Base-by-base conservation (phyloP, 1,140 invertebrate species). In the Bombus haemorrhoidalis region DNA sequence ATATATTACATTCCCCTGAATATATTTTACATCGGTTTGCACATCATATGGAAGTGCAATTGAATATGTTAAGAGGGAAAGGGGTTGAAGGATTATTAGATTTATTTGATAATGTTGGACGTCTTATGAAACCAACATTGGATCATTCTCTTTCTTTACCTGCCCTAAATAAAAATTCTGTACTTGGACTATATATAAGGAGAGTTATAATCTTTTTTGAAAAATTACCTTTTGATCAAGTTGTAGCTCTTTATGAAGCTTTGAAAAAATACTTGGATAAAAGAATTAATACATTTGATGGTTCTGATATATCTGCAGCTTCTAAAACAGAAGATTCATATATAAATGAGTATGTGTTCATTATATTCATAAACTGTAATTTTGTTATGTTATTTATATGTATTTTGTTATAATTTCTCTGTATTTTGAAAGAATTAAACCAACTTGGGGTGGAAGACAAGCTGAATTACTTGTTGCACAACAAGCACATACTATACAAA, bases 381-480 rank as follows among this genome's bases (percentile, higher is more conserved):
- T n/a, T 53, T 62, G 25, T 25, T 59, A 71, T 80, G 39, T 34
- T 41, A 87, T 12, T 77, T 81, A 62, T 59, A 75, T 37, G 34
- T 77, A 75, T 79, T 53, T 73, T 57, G 78, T 68, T 78, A 53
- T 9, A 41, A 79, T 68, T 66, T 71, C 41, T 53, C 59, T 86
- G 80, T 71, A 64, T 32, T 74, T 85, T 25, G 94, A 93, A 59
- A 95, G 95, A 89, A 95, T 94, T 90, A 95, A 96, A 87, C 96
- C 96, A 87, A 96, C 96, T 80, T 98, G 97, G 97, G 98, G 98
- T 4, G 96, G 97, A 83, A 97, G 97, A 91, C 98, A 98, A 95
- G 98, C 98, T 2, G 98, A 98, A 94, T 95, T 98, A 68, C 98
- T 98, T 92, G 97, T 98, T 86, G 97, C 98, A 10, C 97, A 98